Evolutionary conservation across 2,797 vertebrate species (phyloP), one percentile per base, ranked within the genome.

Genomic region (Percopsis omiscomaycus): DNA sequence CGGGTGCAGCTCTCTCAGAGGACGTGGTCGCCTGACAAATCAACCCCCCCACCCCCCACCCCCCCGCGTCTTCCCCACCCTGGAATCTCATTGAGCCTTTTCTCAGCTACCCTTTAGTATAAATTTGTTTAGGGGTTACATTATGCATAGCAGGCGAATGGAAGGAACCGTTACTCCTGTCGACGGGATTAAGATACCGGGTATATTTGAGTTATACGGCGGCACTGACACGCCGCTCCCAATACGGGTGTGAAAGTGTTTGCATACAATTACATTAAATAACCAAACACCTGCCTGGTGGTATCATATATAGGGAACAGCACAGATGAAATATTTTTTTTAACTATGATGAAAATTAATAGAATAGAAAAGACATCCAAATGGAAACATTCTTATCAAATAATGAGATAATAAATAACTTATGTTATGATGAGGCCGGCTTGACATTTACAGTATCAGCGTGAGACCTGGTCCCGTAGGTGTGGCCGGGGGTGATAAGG

Each of bases 361-460:
- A 86, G 81, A 90, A 89, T 74, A 90, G 80, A 84, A 89, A 88
- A 90, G 73, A 86, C 88, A 86, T 78, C 84, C 86, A 86, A 91
- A 89, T 90, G 78, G 86, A 91, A 91, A 86, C 90, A 81, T 86
- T 86, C 91, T 93, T 93, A 93, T 93, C 92, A 93, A 89, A 91
- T 93, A 92, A 93, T 92, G 89, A 92, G 83, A 90, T 93, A 90
- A 91, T 93, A 93, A 93, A 93, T 93, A 92, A 93, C 90, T 91
- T 90, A 91, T 91, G 91, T 92, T 92, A 91, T 90, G 89, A 91
- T 89, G 89, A 90, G 84, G 77, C 79, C 16, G 61, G 61, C 63
- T 81, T 92, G 90, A 89, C 89, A 90, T 91, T 91, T 92, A 89
- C 86, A 89, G 87, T 87, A 84, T 86, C 85, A 82, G 86, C 78